These are phyloP conservation scores for Karalla daura DNA, from an alignment of 2,797 vertebrate genomes.

Conservation along the genomic window DNA sequence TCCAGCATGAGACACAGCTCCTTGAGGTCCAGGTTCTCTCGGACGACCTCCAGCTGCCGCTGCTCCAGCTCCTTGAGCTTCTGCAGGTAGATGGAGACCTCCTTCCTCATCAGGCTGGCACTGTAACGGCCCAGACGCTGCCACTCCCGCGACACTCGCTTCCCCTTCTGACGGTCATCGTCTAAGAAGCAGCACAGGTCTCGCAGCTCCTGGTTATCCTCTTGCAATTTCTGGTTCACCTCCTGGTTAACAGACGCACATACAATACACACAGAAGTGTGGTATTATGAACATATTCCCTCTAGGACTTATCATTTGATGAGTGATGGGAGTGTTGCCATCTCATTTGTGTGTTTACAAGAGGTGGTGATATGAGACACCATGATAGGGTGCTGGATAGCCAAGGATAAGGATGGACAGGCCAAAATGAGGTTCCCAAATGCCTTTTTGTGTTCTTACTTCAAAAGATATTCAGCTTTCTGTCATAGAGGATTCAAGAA, in stretches of 20 bases:
- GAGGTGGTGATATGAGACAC: too few relatives aligned
- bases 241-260: conserved; percentile 83
- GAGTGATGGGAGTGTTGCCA: neutral
- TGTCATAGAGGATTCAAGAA: too few relatives aligned
- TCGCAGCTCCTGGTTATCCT: conserved; percentile 96
- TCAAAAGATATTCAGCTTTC: too few relatives aligned
- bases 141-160: conserved; percentile 95
- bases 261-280: neutral
- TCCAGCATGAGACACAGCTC: conserved; percentile 94
- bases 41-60: conserved; percentile 91
- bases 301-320: conserved; percentile 7
- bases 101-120: conserved; percentile 93
- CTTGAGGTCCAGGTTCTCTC: conserved; percentile 94
- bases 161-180: conserved; percentile 96
- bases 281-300: neutral
- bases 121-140: conserved; percentile 94
- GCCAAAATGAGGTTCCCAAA: too few relatives aligned
- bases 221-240: conserved; percentile 96
- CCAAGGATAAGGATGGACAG: too few relatives aligned
- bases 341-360: neutral
- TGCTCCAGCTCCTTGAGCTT: conserved; percentile 95
- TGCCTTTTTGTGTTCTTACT: too few relatives aligned
- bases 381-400: too few relatives aligned
- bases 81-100: conserved; percentile 93
- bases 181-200: conserved; percentile 98